phyloP scores from a whole-genome alignment of 2,113 vertebrate species.

The Elephantulus edwardii region DNA sequence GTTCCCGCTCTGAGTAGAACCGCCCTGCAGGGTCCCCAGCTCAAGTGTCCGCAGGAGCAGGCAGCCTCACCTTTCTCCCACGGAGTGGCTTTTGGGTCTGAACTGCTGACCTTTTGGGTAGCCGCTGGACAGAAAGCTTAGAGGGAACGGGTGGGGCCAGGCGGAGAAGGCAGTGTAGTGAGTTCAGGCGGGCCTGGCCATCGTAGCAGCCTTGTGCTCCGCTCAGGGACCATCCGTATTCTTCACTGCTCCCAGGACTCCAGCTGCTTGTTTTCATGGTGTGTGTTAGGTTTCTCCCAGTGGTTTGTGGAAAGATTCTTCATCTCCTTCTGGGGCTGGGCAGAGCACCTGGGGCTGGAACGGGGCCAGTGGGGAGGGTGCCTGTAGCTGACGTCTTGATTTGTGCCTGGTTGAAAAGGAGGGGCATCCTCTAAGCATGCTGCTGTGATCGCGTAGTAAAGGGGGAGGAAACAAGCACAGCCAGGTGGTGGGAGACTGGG shows the following conservation, averaged over 20 bases:
- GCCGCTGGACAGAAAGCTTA: no score
- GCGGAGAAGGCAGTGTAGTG: accelerated
- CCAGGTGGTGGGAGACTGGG: no score
- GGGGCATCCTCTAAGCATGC: not conserved
- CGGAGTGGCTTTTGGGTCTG: no score
- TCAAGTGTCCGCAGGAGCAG: no score
- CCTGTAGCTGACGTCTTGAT: not conserved
- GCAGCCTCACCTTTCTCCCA: no score
- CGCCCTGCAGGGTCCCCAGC: no score
- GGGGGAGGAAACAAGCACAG: no score
- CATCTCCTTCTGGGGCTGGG: not conserved
- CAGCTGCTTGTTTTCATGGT: not conserved
- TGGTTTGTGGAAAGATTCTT: not conserved
- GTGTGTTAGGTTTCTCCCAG: not conserved
- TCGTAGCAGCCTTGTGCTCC: not conserved
- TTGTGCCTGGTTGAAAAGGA: not conserved
- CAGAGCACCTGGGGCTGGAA: not conserved
- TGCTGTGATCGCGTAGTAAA: not conserved
- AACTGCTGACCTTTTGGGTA: no score
- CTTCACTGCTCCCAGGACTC: not conserved
- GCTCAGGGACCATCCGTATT: accelerated
- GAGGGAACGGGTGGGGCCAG: not conserved
- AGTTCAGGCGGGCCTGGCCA: not conserved
- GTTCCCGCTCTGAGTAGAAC: no score
- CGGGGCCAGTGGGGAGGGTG: not conserved